These are phyloP conservation scores for Eclectus roratus DNA, from an alignment of 2,113 vertebrate species.

Conservation along the genomic window DNA sequence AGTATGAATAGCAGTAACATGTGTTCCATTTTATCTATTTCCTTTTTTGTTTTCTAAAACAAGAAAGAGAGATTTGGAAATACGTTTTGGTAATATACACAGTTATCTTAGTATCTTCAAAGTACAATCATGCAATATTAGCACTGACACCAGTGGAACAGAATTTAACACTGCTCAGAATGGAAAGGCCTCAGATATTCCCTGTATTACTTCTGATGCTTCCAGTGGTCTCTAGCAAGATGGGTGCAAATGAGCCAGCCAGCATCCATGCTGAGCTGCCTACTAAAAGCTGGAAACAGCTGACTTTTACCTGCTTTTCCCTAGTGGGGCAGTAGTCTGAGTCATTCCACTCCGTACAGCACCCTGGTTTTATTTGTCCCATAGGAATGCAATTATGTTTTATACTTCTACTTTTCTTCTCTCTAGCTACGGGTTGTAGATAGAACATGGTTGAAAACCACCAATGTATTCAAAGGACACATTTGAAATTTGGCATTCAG, in stretches of 20 bases:
- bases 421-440: background rate
- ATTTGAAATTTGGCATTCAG: background rate
- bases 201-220: background rate
- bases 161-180: background rate
- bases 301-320: background rate
- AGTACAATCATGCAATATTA: background rate
- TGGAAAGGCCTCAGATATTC: background rate
- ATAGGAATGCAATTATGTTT: background rate
- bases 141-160: background rate
- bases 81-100: background rate
- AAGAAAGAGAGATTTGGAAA: constrained; percentile 48
- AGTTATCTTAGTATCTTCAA: background rate
- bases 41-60: constrained; percentile 69
- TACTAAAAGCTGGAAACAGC: background rate
- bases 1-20: constrained; percentile 77
- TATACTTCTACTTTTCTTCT: background rate
- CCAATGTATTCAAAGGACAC: background rate
- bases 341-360: background rate
- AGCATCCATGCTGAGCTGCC: background rate
- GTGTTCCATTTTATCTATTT: constrained; percentile 82
- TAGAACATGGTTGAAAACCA: background rate
- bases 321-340: background rate
- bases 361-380: background rate
- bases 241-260: background rate
- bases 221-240: background rate